Conservation (phyloP, 92 coral and sea anemone species). For the Anthopleura xanthogrammica region DNA sequence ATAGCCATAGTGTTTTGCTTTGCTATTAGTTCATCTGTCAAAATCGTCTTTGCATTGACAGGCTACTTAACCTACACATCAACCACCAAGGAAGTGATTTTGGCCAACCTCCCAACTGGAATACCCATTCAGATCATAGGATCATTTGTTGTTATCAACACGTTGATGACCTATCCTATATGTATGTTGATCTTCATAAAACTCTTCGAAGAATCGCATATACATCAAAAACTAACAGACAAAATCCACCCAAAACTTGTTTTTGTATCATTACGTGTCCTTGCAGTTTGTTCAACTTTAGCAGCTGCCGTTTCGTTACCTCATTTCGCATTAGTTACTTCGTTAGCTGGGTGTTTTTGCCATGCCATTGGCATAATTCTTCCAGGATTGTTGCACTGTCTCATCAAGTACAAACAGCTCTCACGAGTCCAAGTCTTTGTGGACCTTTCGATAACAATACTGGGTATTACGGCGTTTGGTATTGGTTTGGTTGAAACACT, state of each 20-base stretch:
- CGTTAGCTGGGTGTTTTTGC: slow-evolving; percentile 22
- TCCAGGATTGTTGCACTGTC: too few relatives aligned
- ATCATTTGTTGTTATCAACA: slow-evolving; percentile 32
- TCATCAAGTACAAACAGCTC: too few relatives aligned
- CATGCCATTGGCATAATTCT: too few relatives aligned
- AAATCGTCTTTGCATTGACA: slow-evolving; percentile 36
- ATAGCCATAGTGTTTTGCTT: slow-evolving; percentile 35
- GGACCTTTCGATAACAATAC: too few relatives aligned
- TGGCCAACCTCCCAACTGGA: slow-evolving; percentile 48
- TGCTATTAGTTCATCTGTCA: slow-evolving; percentile 28
- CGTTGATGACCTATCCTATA: slow-evolving; percentile 34
- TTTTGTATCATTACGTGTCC: slow-evolving; percentile 25
- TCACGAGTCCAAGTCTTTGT: too few relatives aligned
- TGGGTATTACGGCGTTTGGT: too few relatives aligned
- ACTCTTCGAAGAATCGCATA: not conserved
- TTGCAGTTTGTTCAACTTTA: slow-evolving; percentile 24
- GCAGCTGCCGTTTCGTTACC: slow-evolving; percentile 32
- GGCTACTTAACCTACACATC: slow-evolving; percentile 50
- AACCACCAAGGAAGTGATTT: slow-evolving; percentile 45
- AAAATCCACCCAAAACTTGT: not conserved
- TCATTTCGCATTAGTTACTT: slow-evolving; percentile 42
- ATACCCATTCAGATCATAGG: slow-evolving; percentile 11
- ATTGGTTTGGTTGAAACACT: too few relatives aligned
- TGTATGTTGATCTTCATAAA: slow-evolving; percentile 21
- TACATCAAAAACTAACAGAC: not conserved